Conservation (phyloP, 2,113 vertebrate genomes). For the Poecilia latipinna region DNA sequence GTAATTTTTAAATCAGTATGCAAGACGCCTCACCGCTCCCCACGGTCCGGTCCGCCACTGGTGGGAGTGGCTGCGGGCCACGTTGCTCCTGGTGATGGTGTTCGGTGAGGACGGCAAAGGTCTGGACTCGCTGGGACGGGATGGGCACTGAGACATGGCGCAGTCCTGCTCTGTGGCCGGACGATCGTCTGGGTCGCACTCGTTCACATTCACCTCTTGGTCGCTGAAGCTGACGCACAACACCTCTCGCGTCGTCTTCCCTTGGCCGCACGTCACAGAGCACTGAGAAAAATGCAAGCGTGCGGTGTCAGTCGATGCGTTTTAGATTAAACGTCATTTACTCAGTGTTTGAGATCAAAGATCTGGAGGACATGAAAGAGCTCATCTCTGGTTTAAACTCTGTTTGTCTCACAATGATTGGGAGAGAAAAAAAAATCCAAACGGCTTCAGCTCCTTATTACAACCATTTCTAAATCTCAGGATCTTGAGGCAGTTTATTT, state of each 20-base stretch:
- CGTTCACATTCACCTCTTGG: constrained; percentile 85
- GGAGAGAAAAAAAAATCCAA: too few relatives aligned
- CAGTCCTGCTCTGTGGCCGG: constrained; percentile 92
- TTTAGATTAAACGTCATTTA: not conserved
- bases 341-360: not conserved
- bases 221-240: constrained; percentile 91
- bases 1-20: not conserved
- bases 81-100: constrained; percentile 75
- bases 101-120: constrained; percentile 77
- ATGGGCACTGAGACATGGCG: constrained; percentile 90
- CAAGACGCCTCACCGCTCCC: constrained; percentile 90
- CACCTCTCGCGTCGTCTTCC: constrained; percentile 91
- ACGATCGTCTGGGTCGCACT: constrained; percentile 91
- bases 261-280: constrained; percentile 95
- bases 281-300: constrained; percentile 80
- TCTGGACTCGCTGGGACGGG: constrained; percentile 80
- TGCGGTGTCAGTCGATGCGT: not conserved
- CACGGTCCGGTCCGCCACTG: constrained; percentile 97
- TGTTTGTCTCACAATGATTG: not conserved
- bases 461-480: too few relatives aligned
- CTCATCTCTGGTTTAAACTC: not conserved
- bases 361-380: not conserved
- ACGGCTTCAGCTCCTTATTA: too few relatives aligned
- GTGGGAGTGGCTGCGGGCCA: constrained; percentile 82
- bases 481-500: too few relatives aligned